Conservation (phyloP, 2,797 vertebrate species). For the Calcarius lapponicus region DNA sequence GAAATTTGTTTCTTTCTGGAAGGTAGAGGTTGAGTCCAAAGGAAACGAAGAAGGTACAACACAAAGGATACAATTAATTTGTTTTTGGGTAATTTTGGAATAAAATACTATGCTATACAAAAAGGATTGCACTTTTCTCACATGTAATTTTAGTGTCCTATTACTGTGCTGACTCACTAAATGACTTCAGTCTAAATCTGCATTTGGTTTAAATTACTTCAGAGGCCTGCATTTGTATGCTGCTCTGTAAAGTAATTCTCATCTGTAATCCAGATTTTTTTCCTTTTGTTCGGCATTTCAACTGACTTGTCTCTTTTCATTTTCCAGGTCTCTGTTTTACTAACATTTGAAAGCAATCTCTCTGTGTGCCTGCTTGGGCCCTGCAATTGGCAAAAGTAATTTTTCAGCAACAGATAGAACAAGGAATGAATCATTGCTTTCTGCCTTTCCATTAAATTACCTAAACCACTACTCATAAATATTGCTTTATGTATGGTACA, state of each 20-base stretch:
- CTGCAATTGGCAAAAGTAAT: neutral
- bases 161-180: conserved; percentile 27
- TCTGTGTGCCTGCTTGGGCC: neutral
- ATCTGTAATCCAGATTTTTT: neutral
- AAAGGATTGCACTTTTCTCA: neutral
- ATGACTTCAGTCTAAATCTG: conserved; percentile 9
- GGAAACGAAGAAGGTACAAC: neutral
- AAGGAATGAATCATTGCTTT: conserved; percentile 56
- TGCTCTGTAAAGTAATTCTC: neutral
- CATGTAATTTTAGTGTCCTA: conserved; percentile 6
- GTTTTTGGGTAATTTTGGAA: neutral
- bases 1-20: conserved; percentile 1
- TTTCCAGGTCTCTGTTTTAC: conserved; percentile 23
- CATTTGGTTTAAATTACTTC: conserved; percentile 47
- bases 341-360: conserved; percentile 23
- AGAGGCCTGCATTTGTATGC: neutral
- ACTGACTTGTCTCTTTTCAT: neutral
- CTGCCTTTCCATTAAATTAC: conserved; percentile 37
- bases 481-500: conserved; percentile 26
- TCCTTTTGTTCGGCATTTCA: neutral
- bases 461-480: conserved; percentile 41
- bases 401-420: conserved; percentile 16
- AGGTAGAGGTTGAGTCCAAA: neutral
- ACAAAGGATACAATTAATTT: neutral
- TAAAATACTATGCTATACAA: neutral